Percentiles rank a stretch among this genome's conserved stretches.
These are phyloP conservation scores for Argynnis bischoffii DNA, from an alignment of 2,888 invertebrate genomes.

Conservation along the genomic window DNA sequence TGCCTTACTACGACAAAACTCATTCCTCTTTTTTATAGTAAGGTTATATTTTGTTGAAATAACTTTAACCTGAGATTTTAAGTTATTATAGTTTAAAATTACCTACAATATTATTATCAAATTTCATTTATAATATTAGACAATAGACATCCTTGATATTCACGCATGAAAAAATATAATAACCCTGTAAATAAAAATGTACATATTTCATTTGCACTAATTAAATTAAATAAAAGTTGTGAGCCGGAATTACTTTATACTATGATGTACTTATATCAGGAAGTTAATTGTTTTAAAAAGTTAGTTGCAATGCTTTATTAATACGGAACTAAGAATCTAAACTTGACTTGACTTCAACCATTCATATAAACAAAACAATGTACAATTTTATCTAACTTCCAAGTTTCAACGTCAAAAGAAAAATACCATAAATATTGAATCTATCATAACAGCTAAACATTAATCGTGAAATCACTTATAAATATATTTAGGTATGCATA, in stretches of 20 bases:
- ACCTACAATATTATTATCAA: background rate
- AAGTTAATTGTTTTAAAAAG: constrained; percentile 52
- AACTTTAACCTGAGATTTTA: no score
- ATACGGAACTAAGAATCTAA: constrained; percentile 26
- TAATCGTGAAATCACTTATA: background rate
- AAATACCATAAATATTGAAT: background rate
- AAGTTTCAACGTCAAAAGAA: no score
- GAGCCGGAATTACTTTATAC: constrained; percentile 51
- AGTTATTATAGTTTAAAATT: no score
- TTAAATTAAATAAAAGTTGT: constrained; percentile 48
- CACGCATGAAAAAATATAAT: constrained; percentile 33
- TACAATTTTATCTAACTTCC: no score
- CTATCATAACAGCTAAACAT: constrained; percentile 14
- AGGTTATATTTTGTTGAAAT: no score
- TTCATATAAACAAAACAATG: no score
- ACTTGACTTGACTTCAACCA: no score
- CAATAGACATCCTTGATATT: constrained; percentile 45
- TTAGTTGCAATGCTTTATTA: constrained; percentile 42
- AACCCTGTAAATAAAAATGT: constrained; percentile 24
- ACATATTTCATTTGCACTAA: constrained; percentile 32
- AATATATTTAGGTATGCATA: background rate
- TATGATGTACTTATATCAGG: constrained; percentile 56
- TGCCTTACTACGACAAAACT: no score
- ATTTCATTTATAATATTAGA: background rate
- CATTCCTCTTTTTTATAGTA: no score